phyloP scores from a whole-genome alignment of 2,888 invertebrate species.

The Taphrorychus bicolor region DNA sequence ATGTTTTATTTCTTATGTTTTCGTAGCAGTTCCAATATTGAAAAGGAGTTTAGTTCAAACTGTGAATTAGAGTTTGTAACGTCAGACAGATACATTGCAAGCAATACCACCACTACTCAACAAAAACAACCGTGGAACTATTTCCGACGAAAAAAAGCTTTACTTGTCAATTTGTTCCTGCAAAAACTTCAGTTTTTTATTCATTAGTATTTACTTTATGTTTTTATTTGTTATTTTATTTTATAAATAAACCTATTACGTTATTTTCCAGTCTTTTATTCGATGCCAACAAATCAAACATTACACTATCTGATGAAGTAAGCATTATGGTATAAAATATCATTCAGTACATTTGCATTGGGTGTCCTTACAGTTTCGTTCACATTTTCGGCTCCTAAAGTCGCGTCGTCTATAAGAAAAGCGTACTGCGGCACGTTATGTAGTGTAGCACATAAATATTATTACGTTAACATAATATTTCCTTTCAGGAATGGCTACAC shows the following conservation, averaged over 20 bases:
- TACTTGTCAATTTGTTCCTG: slow-evolving; percentile 44
- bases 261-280: background rate
- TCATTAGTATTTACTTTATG: slow-evolving; percentile 50
- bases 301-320: no score
- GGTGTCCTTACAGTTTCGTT: no score
- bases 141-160: slow-evolving; percentile 38
- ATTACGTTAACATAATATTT: no score
- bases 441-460: background rate
- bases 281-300: no score
- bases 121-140: background rate
- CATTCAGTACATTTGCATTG: no score
- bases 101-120: background rate
- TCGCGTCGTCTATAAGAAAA: background rate
- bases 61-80: background rate
- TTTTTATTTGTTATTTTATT: slow-evolving; percentile 11
- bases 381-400: no score
- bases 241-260: background rate
- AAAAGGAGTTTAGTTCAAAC: background rate
- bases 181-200: slow-evolving; percentile 43
- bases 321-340: no score
- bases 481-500: slow-evolving; percentile 66
- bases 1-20: background rate
- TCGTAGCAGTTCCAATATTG: no score
- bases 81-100: slow-evolving; percentile 1
- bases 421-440: no score